Percentiles rank a stretch among this genome's conserved stretches.
These are phyloP conservation scores for Synanthedon andrenaeformis DNA, from an alignment of 2,888 invertebrate genomes.

Conservation along the genomic window DNA sequence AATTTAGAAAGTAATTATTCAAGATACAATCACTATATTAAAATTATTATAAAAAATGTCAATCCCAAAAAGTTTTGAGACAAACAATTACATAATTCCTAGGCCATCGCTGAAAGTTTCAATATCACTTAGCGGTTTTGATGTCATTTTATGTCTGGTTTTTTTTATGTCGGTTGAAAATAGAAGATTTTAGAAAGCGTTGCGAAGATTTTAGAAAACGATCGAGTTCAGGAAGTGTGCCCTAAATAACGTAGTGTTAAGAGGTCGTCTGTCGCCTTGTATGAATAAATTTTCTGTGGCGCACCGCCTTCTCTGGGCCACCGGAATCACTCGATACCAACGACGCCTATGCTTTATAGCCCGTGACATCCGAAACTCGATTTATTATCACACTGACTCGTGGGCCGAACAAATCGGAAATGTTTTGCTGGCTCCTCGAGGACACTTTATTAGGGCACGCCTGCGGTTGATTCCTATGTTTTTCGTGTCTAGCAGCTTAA, in stretches of 20 bases:
- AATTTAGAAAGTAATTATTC: no score
- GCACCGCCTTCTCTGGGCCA: conserved; percentile 22
- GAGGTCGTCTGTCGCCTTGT: conserved; percentile 47
- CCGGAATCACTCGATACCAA: conserved; percentile 65
- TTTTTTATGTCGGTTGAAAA: neutral
- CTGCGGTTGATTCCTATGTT: neutral
- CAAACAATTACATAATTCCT: no score
- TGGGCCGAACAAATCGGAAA: conserved; percentile 31
- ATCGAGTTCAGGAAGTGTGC: conserved; percentile 49
- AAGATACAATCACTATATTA: no score
- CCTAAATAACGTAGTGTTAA: conserved; percentile 60
- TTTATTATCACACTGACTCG: conserved; percentile 57
- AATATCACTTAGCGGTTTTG: no score
- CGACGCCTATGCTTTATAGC: conserved; percentile 67
- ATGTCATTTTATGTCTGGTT: neutral
- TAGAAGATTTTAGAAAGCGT: conserved; percentile 2
- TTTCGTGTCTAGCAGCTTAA: neutral
- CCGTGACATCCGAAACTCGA: conserved; percentile 66
- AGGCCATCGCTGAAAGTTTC: no score
- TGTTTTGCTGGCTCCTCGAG: conserved; percentile 18
- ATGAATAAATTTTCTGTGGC: conserved; percentile 60
- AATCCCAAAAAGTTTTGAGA: no score
- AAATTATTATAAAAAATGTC: no score
- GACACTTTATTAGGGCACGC: conserved; percentile 3
- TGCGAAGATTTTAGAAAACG: conserved; percentile 5